phyloP scores from a whole-genome alignment of 2,113 vertebrate species.

The Hydropotes inermis region DNA sequence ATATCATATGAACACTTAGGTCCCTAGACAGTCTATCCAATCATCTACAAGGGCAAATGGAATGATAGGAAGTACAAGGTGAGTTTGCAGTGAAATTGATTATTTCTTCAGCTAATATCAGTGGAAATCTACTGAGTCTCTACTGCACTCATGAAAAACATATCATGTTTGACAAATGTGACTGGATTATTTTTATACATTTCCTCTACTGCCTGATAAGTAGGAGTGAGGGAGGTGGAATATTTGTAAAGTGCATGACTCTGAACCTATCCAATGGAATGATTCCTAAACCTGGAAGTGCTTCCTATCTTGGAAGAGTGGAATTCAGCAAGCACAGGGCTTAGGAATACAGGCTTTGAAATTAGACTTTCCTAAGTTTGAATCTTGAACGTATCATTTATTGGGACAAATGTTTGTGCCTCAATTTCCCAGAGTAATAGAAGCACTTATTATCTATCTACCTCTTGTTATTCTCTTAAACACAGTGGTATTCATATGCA shows the following conservation, averaged over 20 bases:
- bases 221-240: conserved; percentile 67
- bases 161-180: conserved; percentile 78
- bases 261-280: conserved; percentile 55
- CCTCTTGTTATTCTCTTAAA: not conserved
- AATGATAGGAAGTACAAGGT: conserved; percentile 41
- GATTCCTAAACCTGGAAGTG: conserved; percentile 67
- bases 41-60: conserved; percentile 60
- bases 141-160: conserved; percentile 60
- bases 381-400: not conserved
- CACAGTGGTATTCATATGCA: not conserved
- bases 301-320: not conserved
- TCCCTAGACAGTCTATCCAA: conserved; percentile 39
- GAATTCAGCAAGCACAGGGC: not conserved
- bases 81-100: conserved; percentile 62
- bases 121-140: conserved; percentile 74
- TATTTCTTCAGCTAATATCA: conserved; percentile 61
- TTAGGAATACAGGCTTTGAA: not conserved
- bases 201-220: conserved; percentile 56
- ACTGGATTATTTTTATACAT: conserved; percentile 68
- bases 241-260: conserved; percentile 73
- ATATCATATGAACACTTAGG: not conserved
- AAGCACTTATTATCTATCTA: not conserved
- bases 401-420: not conserved
- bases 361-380: not conserved
- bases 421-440: not conserved